These are phyloP conservation scores for Clunio marinus DNA, from an alignment of 2,888 invertebrate species.

Conservation along the genomic window DNA sequence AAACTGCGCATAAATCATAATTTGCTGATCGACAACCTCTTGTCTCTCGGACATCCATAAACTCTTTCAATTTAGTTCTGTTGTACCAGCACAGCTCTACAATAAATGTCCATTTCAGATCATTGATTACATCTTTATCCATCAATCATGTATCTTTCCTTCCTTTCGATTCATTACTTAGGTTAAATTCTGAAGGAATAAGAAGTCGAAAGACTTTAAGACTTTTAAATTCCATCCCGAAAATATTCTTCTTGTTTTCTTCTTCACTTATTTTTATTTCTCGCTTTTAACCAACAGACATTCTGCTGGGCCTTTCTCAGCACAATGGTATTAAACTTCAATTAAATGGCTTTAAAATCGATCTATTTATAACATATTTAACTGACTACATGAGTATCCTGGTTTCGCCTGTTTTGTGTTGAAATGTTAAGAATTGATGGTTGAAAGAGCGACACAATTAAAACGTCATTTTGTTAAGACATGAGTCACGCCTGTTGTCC, in stretches of 20 bases:
- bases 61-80: neutral
- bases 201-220: neutral
- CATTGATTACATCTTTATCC: slow-evolving; percentile 21
- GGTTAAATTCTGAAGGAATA: neutral
- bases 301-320: neutral
- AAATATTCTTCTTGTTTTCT: neutral
- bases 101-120: slow-evolving; percentile 10
- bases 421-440: neutral
- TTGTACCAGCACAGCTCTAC: neutral
- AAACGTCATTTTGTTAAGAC: slow-evolving; percentile 6
- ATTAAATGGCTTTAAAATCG: slow-evolving; percentile 10
- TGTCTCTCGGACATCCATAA: no score
- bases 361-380: neutral
- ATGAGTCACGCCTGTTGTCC: slow-evolving; percentile 10
- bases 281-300: neutral
- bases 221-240: neutral
- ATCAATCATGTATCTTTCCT: slow-evolving; percentile 13
- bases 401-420: no score
- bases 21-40: no score
- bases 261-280: neutral
- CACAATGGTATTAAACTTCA: slow-evolving; percentile 17
- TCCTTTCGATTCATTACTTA: neutral
- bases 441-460: neutral
- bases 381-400: neutral
- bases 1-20: slow-evolving; percentile 1